Percentiles rank a stretch among this genome's conserved stretches.
phyloP scores from a whole-genome alignment of 2,113 vertebrate genomes.

The Spilogale gracilis region DNA sequence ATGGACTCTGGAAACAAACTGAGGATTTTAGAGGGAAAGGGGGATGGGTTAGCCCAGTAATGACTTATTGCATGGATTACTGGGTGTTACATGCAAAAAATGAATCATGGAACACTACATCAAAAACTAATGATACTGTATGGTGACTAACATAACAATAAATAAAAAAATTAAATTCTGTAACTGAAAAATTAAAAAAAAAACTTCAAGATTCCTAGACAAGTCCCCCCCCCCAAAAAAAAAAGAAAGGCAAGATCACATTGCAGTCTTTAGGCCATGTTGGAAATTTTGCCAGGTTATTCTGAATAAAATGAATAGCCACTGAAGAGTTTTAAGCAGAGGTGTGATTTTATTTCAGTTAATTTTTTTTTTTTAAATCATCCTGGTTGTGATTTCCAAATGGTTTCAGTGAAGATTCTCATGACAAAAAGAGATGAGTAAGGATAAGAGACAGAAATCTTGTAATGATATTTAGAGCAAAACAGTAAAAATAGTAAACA shows the following conservation, averaged over 20 bases:
- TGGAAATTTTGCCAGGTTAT: neutral
- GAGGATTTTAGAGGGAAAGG: too few species aligned
- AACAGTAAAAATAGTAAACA: neutral
- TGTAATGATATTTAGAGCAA: neutral
- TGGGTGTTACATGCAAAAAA: too few species aligned
- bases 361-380: neutral
- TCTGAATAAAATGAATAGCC: neutral
- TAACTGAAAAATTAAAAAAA: too few species aligned
- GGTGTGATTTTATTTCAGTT: neutral
- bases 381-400: neutral
- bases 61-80: too few species aligned
- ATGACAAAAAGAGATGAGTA: neutral
- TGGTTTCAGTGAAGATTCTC: neutral
- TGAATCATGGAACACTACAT: too few species aligned
- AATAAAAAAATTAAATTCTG: too few species aligned
- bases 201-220: too few species aligned
- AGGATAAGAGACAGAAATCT: neutral
- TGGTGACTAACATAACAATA: too few species aligned
- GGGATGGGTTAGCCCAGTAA: too few species aligned
- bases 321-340: neutral
- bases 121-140: too few species aligned
- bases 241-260: neutral
- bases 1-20: too few species aligned
- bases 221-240: too few species aligned
- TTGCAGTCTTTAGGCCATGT: neutral